Evolutionary conservation across 2,888 invertebrate genomes (phyloP).

Genomic region (Ephialtes manifestator): DNA sequence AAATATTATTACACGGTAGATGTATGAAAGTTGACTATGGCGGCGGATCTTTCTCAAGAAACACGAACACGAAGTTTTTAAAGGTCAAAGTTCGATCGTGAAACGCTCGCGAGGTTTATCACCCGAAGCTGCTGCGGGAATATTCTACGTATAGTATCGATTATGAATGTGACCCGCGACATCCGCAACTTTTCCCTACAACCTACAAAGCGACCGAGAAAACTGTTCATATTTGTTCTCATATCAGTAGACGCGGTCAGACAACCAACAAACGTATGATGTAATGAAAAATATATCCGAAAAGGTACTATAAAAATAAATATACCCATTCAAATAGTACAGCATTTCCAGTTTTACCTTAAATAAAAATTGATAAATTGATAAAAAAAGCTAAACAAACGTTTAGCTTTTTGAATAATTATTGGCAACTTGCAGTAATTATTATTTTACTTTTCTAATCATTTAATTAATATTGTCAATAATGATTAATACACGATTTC

Average conservation of each 20-base stretch:
- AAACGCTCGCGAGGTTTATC: slow-evolving; percentile 36
- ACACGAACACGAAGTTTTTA: slow-evolving; percentile 7
- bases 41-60: background rate
- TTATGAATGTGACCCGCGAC: slow-evolving; percentile 19
- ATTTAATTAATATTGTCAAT: no score
- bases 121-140: slow-evolving; percentile 18
- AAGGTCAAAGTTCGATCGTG: slow-evolving; percentile 60
- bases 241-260: background rate
- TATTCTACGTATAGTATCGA: slow-evolving; percentile 27
- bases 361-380: no score
- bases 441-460: no score
- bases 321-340: no score
- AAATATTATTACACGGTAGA: background rate
- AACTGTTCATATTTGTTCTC: background rate
- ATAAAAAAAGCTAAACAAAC: no score
- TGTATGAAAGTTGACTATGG: no score
- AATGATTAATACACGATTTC: no score
- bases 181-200: slow-evolving; percentile 28
- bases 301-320: no score
- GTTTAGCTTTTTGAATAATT: no score
- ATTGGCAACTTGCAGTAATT: no score
- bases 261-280: background rate
- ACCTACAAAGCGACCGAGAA: background rate
- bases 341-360: no score
- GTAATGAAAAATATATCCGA: background rate